phyloP scores from a whole-genome alignment of 2,888 invertebrate genomes.

The Tyria jacobaeae region DNA sequence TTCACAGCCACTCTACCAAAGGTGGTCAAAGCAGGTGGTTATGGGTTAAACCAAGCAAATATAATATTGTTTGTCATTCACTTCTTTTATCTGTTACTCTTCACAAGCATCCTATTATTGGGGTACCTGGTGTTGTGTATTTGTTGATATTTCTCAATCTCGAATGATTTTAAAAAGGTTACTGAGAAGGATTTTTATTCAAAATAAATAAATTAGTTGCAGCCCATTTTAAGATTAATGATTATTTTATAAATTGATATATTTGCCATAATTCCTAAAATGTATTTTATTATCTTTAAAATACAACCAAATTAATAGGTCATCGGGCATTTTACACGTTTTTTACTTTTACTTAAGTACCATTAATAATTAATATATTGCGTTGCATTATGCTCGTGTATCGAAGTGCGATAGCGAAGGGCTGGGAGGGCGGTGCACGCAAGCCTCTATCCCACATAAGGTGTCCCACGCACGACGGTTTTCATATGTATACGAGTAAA shows the following conservation, averaged over 20 bases:
- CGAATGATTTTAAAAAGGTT: too few species aligned
- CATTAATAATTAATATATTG: conserved; percentile 32
- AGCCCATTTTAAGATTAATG: not conserved
- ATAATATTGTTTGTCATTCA: too few species aligned
- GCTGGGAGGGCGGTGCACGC: conserved; percentile 54
- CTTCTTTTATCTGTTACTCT: too few species aligned
- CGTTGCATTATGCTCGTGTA: conserved; percentile 49
- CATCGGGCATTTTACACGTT: not conserved
- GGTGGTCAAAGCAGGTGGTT: too few species aligned
- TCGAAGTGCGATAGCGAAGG: conserved; percentile 53
- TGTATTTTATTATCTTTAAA: too few species aligned
- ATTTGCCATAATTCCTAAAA: not conserved
- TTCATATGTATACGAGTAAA: not conserved
- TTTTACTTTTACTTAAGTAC: conserved; percentile 4
- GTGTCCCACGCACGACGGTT: conserved; percentile 43
- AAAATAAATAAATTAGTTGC: not conserved
- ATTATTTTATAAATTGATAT: not conserved
- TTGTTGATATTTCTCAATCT: too few species aligned
- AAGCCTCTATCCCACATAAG: conserved; percentile 54
- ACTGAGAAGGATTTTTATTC: too few species aligned
- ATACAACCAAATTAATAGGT: not conserved
- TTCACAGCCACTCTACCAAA: too few species aligned
- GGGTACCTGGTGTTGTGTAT: too few species aligned
- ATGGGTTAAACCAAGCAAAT: too few species aligned
- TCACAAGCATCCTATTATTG: too few species aligned